Percentiles rank a stretch among this genome's conserved stretches.
Conservation (phyloP, 2,888 invertebrate species). For the Invenusta paracnida region DNA sequence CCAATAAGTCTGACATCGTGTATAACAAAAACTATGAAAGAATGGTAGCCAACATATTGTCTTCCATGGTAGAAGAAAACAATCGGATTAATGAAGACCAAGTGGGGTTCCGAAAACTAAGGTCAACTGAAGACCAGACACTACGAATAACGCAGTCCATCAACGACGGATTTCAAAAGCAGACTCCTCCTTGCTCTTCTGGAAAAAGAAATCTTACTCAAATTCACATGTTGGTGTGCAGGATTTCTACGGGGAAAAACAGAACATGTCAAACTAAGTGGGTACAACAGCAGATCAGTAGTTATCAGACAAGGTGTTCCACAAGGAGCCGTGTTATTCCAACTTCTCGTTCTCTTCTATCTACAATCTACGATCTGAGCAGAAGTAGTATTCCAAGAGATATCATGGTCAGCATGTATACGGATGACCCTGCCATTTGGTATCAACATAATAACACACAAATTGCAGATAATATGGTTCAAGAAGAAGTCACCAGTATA, state of each 20-base stretch:
- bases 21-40: neutral
- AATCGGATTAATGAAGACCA: conserved; percentile 6
- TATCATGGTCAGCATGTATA: neutral
- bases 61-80: neutral
- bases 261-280: neutral
- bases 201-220: neutral
- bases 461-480: neutral
- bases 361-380: neutral
- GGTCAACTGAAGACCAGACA: conserved; percentile 4
- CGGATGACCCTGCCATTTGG: neutral
- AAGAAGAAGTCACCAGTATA: too few species aligned
- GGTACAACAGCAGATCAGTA: neutral
- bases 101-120: neutral
- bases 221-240: neutral
- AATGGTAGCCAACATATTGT: neutral
- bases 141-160: neutral
- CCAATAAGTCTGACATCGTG: neutral
- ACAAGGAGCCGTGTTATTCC: neutral
- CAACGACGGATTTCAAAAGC: neutral
- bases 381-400: neutral
- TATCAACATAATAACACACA: neutral
- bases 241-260: neutral
- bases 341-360: neutral
- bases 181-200: neutral
- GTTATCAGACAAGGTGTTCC: neutral